Evolutionary conservation across 2,888 invertebrate genomes (phyloP).

Genomic region (Drosophila crucigera): DNA sequence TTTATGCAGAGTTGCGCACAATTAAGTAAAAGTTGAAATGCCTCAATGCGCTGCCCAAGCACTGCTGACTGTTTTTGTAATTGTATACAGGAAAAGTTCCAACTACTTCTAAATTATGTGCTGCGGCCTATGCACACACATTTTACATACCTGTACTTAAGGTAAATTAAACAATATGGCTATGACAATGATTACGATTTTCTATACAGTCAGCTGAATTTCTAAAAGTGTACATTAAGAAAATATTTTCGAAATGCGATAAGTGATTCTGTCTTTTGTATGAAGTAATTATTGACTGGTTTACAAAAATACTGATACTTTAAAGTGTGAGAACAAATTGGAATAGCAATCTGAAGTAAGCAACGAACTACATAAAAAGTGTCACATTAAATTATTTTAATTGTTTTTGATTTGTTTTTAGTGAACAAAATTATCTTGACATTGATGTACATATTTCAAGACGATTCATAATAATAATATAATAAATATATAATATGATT

Average conservation of each 20-base stretch:
- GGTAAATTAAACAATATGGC: background rate
- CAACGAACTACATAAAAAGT: background rate
- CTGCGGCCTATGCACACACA: constrained; percentile 1
- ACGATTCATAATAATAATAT: background rate
- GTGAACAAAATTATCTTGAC: background rate
- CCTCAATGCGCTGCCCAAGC: constrained; percentile 42
- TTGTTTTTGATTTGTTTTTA: too few species aligned
- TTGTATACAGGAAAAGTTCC: constrained; percentile 25
- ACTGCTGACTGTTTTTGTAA: constrained; percentile 8
- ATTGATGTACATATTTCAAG: background rate
- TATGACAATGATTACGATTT: background rate
- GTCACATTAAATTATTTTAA: background rate
- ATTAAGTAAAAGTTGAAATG: constrained; percentile 80
- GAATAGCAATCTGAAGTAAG: background rate
- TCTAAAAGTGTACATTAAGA: background rate
- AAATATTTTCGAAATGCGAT: background rate
- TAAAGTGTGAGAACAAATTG: background rate
- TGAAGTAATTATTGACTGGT: background rate
- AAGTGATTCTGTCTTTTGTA: background rate
- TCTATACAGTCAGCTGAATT: background rate
- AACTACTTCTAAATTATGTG: constrained; percentile 25
- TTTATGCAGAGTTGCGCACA: constrained; percentile 83
- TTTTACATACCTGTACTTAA: background rate
- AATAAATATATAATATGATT: background rate
- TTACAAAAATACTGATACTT: background rate